Conservation (phyloP, 2,888 invertebrate genomes). For the Latrodectus hesperus region DNA sequence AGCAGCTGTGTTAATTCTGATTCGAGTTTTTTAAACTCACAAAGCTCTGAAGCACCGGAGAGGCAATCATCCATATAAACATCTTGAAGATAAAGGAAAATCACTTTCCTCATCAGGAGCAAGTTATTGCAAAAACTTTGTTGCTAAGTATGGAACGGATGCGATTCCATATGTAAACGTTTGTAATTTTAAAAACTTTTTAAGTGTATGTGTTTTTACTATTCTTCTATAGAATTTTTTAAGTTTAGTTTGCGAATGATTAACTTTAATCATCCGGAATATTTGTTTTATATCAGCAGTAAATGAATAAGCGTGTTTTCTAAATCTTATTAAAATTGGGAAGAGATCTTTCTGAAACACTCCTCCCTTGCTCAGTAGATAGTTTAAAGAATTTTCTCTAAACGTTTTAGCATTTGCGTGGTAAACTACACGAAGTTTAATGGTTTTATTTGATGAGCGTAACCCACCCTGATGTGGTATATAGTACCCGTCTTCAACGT, state of each 20-base stretch:
- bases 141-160: background rate
- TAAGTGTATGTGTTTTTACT: background rate
- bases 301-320: background rate
- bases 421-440: background rate
- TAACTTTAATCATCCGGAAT: background rate
- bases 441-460: background rate
- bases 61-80: background rate
- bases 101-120: background rate
- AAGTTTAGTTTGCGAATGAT: background rate
- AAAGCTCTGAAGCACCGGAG: no score
- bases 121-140: background rate
- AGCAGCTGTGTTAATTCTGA: no score
- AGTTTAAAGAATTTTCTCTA: background rate
- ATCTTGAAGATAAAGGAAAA: background rate
- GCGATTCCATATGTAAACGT: no score
- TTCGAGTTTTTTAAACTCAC: no score
- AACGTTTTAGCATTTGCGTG: background rate
- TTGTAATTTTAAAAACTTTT: no score
- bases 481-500: background rate
- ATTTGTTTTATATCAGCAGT: constrained; percentile 5
- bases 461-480: background rate
- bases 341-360: background rate
- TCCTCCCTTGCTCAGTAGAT: background rate
- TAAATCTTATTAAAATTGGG: background rate
- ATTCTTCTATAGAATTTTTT: constrained; percentile 5